Evolutionary conservation across 1,140 invertebrate species (phyloP).

Genomic region (Solenopsis invicta): DNA sequence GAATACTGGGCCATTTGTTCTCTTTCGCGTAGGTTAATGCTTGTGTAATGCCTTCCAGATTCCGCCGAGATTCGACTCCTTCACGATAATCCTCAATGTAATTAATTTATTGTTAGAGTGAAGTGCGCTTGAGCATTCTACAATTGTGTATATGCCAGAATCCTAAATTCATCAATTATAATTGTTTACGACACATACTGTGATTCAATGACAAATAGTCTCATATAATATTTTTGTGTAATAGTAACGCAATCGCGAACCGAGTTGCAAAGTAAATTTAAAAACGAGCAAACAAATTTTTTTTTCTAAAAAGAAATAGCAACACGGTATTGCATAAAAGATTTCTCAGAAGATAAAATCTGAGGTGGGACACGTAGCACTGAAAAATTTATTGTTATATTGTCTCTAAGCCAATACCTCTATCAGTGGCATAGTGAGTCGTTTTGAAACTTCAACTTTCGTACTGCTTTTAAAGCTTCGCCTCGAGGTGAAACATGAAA

Average conservation of each 20-base stretch:
- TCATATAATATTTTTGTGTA: background rate
- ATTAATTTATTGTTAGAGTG: constrained; percentile 52
- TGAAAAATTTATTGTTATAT: constrained; percentile 32
- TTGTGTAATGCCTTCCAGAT: constrained; percentile 32
- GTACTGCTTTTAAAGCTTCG: background rate
- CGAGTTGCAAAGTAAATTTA: background rate
- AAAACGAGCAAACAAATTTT: background rate
- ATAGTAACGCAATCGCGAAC: background rate
- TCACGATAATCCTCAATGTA: constrained; percentile 58
- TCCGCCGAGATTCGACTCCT: constrained; percentile 28
- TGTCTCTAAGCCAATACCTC: background rate
- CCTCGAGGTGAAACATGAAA: background rate
- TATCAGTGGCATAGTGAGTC: background rate
- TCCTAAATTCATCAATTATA: constrained; percentile 34
- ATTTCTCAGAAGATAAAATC: background rate
- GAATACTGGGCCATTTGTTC: background rate
- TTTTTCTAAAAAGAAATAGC: background rate
- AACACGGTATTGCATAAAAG: background rate
- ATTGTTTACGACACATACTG: background rate
- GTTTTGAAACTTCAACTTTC: constrained; percentile 5
- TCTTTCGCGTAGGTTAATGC: constrained; percentile 24
- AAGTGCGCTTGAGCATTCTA: background rate
- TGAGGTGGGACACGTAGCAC: background rate
- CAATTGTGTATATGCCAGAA: background rate
- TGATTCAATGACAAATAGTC: constrained; percentile 19